phyloP scores from a whole-genome alignment of 2,797 vertebrate genomes.

The Anableps anableps region DNA sequence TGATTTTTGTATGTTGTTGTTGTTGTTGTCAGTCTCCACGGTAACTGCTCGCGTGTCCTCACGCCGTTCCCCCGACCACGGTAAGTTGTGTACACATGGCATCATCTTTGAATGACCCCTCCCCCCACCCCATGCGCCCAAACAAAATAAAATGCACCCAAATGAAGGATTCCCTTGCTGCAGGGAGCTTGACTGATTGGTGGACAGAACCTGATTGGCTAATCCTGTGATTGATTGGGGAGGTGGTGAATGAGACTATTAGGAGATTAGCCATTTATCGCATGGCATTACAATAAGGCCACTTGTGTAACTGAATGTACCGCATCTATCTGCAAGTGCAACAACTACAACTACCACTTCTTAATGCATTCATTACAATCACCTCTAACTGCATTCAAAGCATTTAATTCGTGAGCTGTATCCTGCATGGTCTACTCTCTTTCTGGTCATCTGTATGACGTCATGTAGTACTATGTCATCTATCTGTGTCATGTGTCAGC shows the following conservation, averaged over 20 bases:
- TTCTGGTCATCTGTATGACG: slow-evolving; percentile 75
- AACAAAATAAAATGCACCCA: slow-evolving; percentile 70
- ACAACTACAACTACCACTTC: slow-evolving; percentile 78
- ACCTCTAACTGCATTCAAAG: slow-evolving; percentile 81
- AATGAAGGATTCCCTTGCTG: slow-evolving; percentile 68
- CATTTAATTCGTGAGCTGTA: slow-evolving; percentile 75
- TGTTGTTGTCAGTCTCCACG: slow-evolving; percentile 90
- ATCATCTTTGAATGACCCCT: slow-evolving; percentile 86
- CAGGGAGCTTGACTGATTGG: slow-evolving; percentile 66
- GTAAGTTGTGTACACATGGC: slow-evolving; percentile 89
- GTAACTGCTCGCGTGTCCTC: slow-evolving; percentile 89
- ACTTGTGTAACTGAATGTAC: slow-evolving; percentile 79
- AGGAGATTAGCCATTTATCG: slow-evolving; percentile 77
- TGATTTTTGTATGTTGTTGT: slow-evolving; percentile 89
- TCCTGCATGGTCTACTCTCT: slow-evolving; percentile 82
- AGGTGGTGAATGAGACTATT: slow-evolving; percentile 77
- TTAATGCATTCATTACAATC: slow-evolving; percentile 80
- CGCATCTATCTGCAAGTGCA: slow-evolving; percentile 81
- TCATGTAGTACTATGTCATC: slow-evolving; percentile 74
- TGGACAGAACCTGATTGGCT: slow-evolving; percentile 70
- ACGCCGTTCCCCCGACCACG: slow-evolving; percentile 87
- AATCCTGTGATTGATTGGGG: slow-evolving; percentile 73
- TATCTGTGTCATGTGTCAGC: slow-evolving; percentile 77
- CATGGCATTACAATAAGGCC: slow-evolving; percentile 76
- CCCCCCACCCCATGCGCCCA: slow-evolving; percentile 74